Conservation (phyloP, 2,797 vertebrate species). For the Neomorphus geoffroyi region DNA sequence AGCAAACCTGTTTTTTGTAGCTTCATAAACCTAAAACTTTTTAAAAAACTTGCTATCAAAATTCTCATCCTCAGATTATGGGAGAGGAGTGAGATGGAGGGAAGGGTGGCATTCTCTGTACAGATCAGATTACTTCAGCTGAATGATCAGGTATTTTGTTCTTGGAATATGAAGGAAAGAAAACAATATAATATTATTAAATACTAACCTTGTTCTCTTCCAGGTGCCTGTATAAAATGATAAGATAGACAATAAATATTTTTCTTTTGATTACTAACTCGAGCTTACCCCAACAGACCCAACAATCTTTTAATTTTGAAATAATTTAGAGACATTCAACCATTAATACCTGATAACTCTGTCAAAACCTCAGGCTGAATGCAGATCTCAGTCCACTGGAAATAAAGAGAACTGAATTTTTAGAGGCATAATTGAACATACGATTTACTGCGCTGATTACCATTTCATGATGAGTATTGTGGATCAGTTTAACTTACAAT, state of each 20-base stretch:
- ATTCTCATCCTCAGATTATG: not conserved
- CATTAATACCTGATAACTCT: not conserved
- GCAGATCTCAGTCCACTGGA: not conserved
- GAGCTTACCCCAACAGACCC: not conserved
- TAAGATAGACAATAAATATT: conserved; percentile 18
- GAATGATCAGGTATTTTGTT: not conserved
- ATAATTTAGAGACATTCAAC: not conserved
- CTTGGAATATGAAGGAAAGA: not conserved
- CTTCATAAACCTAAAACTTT: not conserved
- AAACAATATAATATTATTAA: not conserved
- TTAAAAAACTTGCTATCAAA: not conserved
- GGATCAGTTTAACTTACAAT: not conserved
- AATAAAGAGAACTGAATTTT: not conserved
- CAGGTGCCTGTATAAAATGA: conserved; percentile 33
- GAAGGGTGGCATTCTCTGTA: not conserved
- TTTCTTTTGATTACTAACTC: not conserved
- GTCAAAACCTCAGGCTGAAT: not conserved
- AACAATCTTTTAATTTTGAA: not conserved
- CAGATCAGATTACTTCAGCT: not conserved
- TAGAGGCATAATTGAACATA: not conserved
- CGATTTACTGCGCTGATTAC: not conserved
- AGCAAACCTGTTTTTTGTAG: not conserved
- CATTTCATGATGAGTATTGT: not conserved
- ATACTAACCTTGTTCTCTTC: conserved; percentile 58
- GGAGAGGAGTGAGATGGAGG: not conserved